Evolutionary conservation across 2,888 invertebrate species (phyloP).

Genomic region (Esperia sulphurella): DNA sequence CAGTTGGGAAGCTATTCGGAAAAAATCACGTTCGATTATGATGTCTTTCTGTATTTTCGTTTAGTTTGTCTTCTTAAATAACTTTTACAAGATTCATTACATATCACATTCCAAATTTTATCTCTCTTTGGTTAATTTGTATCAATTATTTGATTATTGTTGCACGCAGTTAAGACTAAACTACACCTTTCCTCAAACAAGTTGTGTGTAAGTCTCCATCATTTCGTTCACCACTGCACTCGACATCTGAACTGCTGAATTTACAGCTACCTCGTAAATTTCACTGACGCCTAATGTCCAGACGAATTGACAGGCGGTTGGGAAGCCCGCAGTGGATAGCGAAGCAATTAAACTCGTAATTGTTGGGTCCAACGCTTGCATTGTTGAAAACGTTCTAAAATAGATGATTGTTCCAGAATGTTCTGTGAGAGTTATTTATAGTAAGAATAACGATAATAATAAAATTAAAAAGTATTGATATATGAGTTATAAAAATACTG

Average conservation of each 20-base stretch:
- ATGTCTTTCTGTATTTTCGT: too few species aligned
- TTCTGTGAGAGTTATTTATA: not conserved
- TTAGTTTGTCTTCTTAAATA: too few species aligned
- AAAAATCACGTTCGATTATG: too few species aligned
- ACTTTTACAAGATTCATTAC: too few species aligned
- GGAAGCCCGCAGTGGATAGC: constrained; percentile 12
- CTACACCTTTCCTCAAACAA: too few species aligned
- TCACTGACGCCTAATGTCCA: constrained; percentile 10
- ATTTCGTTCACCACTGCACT: not conserved
- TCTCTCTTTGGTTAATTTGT: too few species aligned
- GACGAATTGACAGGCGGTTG: constrained; percentile 9
- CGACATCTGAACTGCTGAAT: constrained; percentile 5
- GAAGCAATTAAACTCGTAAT: constrained; percentile 15
- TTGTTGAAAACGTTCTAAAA: constrained; percentile 5
- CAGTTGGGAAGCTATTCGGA: not conserved
- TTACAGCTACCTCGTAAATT: constrained; percentile 10
- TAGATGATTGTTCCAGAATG: not conserved
- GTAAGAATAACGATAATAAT: not conserved
- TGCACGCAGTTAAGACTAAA: too few species aligned
- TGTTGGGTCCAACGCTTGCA: constrained; percentile 8
- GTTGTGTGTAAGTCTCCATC: not conserved
- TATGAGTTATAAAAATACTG: too few species aligned
- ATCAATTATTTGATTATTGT: too few species aligned
- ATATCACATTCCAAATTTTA: too few species aligned
- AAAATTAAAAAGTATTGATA: too few species aligned